Percentiles rank a stretch among this genome's conserved stretches.
These are phyloP conservation scores for Ruditapes philippinarum DNA, from an alignment of 1,140 invertebrate genomes.

Conservation along the genomic window DNA sequence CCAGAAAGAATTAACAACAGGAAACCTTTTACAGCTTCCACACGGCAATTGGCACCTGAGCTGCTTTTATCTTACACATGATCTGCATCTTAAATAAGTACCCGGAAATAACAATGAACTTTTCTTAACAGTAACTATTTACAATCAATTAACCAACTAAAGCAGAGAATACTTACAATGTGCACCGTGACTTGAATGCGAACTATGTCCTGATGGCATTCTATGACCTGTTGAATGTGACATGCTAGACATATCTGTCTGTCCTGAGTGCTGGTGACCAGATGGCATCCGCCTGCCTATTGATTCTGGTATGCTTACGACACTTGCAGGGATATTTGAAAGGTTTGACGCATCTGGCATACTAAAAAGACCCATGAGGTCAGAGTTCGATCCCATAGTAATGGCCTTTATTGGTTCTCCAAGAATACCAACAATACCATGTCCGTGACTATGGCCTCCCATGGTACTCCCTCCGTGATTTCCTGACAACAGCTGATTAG, in stretches of 20 bases:
- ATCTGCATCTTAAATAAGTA: too few species aligned
- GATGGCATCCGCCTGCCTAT: neutral
- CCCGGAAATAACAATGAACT: too few species aligned
- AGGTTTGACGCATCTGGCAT: neutral
- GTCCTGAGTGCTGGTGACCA: neutral
- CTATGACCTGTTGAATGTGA: too few species aligned
- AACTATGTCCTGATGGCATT: too few species aligned
- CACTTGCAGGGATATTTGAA: conserved; percentile 13
- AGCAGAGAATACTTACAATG: neutral
- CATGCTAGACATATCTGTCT: too few species aligned
- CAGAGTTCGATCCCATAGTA: neutral
- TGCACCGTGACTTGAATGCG: neutral
- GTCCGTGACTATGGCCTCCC: conserved; percentile 3
- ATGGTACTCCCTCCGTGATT: neutral
- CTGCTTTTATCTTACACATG: too few species aligned
- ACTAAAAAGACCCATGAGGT: conserved; percentile 13
- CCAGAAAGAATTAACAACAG: too few species aligned
- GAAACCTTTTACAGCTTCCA: too few species aligned
- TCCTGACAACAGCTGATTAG: neutral
- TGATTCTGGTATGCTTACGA: conserved; percentile 26
- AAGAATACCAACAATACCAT: conserved; percentile 21
- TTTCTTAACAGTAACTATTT: too few species aligned
- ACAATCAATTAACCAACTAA: too few species aligned
- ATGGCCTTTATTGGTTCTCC: neutral
- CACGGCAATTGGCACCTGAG: too few species aligned